phyloP scores from a whole-genome alignment of 1,140 invertebrate species.

The Drosophila pseudoobscura region DNA sequence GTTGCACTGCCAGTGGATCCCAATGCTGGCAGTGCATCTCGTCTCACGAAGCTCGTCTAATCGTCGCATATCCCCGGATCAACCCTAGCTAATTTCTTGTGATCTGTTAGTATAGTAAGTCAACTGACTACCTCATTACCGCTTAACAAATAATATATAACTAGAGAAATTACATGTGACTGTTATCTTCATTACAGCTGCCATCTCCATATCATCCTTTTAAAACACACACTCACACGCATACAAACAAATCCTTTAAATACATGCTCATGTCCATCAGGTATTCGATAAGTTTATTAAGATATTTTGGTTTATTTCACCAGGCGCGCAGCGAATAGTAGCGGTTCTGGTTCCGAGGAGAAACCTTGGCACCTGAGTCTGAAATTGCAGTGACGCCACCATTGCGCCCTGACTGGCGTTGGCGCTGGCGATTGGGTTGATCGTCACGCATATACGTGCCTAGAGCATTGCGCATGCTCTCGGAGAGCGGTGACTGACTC shows the following conservation, averaged over 20 bases:
- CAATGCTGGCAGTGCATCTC: conserved; percentile 50
- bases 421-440: conserved; percentile 51
- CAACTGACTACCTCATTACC: conserved; percentile 45
- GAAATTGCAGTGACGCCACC: background rate
- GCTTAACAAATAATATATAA: conserved; percentile 5
- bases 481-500: conserved; percentile 32
- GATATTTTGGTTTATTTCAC: conserved; percentile 24
- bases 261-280: conserved; percentile 52
- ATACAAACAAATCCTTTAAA: conserved; percentile 36
- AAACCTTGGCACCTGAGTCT: conserved; percentile 8
- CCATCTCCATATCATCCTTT: conserved; percentile 42
- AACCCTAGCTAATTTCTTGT: conserved; percentile 41
- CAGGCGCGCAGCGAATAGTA: conserved; percentile 49
- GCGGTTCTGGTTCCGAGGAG: conserved; percentile 24
- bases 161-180: conserved; percentile 48
- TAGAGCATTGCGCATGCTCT: conserved; percentile 63
- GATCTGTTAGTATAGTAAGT: conserved; percentile 63
- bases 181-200: conserved; percentile 45
- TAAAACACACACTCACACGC: conserved; percentile 4
- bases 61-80: background rate
- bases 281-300: conserved; percentile 50
- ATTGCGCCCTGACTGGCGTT: conserved; percentile 33
- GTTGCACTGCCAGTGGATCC: conserved; percentile 74
- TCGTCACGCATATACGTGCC: conserved; percentile 69
- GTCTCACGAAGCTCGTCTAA: conserved; percentile 61